These are phyloP conservation scores for Dasyurus viverrinus DNA, from an alignment of 2,113 vertebrate genomes.

Conservation along the genomic window DNA sequence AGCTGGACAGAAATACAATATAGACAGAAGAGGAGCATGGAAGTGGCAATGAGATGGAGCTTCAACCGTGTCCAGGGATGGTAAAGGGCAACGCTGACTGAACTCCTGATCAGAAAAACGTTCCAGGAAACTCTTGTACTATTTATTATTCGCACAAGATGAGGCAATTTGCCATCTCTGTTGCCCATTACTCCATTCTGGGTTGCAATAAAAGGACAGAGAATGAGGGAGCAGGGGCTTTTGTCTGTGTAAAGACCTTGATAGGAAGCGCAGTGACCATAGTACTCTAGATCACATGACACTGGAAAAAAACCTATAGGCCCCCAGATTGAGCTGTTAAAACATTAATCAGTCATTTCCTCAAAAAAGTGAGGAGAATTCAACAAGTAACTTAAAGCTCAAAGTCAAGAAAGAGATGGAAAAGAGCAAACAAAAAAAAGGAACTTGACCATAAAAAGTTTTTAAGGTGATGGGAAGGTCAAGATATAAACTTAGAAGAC, in stretches of 20 bases:
- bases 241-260: not conserved
- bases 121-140: not conserved
- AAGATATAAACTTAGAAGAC: not conserved
- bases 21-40: not conserved
- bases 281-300: not conserved
- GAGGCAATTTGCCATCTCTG: not conserved
- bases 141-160: not conserved
- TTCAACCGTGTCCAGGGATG: not conserved
- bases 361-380: not conserved
- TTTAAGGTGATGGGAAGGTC: not conserved
- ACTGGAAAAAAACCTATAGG: not conserved
- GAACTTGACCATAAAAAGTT: slow-evolving; percentile 48
- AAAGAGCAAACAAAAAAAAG: not conserved
- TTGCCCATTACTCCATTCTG: not conserved
- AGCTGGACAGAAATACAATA: not conserved
- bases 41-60: not conserved
- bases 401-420: slow-evolving; percentile 28
- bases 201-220: not conserved
- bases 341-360: not conserved
- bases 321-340: not conserved
- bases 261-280: not conserved
- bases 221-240: not conserved
- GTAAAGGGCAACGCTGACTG: not conserved
- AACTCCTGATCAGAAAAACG: not conserved
- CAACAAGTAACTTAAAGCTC: not conserved